Conservation (phyloP, 2,797 vertebrate genomes). For the Muscicapa comitata region DNA sequence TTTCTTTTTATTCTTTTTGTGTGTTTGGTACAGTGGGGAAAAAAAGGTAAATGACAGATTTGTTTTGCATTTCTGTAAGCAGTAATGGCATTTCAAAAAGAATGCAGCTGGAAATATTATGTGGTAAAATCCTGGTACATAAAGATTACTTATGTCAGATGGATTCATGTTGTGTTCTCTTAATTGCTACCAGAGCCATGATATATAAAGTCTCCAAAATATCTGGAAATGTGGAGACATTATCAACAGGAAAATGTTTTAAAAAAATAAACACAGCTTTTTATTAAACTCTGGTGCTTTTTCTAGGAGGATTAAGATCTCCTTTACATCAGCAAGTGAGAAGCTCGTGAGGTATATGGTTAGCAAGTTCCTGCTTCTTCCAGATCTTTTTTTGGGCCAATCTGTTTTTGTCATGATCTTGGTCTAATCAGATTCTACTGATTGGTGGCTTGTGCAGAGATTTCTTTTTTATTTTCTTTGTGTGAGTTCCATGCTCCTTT, state of each 20-base stretch:
- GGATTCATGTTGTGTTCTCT: not conserved
- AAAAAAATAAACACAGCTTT: not conserved
- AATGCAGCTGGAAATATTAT: not conserved
- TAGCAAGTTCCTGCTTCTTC: not conserved
- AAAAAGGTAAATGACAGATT: constrained; percentile 31
- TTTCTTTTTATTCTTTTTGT: constrained; percentile 48
- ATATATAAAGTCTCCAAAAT: not conserved
- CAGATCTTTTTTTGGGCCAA: not conserved
- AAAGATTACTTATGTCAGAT: not conserved
- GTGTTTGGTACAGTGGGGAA: not conserved
- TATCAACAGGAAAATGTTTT: not conserved
- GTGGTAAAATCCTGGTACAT: constrained; percentile 10
- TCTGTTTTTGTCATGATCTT: not conserved
- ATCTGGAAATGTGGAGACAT: not conserved
- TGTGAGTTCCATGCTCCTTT: not conserved
- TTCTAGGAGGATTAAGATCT: not conserved
- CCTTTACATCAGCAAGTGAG: not conserved
- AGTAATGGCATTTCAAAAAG: not conserved
- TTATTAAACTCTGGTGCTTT: not conserved
- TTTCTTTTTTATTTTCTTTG: not conserved
- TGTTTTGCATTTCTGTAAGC: constrained; percentile 31
- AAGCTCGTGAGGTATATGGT: not conserved
- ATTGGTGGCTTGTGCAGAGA: not conserved
- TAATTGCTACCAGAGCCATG: not conserved
- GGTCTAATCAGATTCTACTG: not conserved